Percentiles rank a stretch among this genome's conserved stretches.
phyloP scores from a whole-genome alignment of 2,888 invertebrate species.

The Stegophylla sp. region DNA sequence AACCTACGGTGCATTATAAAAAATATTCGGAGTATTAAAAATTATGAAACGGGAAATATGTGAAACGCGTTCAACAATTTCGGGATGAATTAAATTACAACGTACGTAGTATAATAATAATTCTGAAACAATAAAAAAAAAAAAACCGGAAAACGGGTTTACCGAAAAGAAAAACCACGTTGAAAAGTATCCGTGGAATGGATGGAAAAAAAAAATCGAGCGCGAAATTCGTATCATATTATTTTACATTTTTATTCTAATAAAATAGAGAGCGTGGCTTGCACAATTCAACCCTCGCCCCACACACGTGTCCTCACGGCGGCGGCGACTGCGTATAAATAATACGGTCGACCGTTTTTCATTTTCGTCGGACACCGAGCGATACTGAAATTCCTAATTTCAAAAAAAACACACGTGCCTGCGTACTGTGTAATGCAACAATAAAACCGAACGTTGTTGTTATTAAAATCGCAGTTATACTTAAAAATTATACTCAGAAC shows the following conservation, averaged over 20 bases:
- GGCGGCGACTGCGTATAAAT: neutral
- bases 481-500: too few relatives aligned
- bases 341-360: neutral
- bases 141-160: neutral
- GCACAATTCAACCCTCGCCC: too few relatives aligned
- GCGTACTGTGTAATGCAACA: too few relatives aligned
- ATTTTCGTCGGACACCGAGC: neutral
- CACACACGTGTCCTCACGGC: too few relatives aligned
- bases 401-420: neutral
- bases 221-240: neutral
- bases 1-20: too few relatives aligned
- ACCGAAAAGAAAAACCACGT: neutral
- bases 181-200: constrained; percentile 27
- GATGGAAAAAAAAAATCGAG: constrained; percentile 24
- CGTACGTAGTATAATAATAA: too few relatives aligned
- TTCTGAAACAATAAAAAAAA: neutral
- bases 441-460: too few relatives aligned
- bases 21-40: constrained; percentile 2
- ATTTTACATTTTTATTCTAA: too few relatives aligned
- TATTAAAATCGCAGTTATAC: too few relatives aligned
- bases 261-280: too few relatives aligned
- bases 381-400: neutral
- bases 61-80: neutral
- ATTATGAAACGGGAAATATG: constrained; percentile 12
- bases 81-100: constrained; percentile 4